Evolutionary conservation across 2,888 invertebrate species (phyloP).

Genomic region (Digitonthophagus gazella): DNA sequence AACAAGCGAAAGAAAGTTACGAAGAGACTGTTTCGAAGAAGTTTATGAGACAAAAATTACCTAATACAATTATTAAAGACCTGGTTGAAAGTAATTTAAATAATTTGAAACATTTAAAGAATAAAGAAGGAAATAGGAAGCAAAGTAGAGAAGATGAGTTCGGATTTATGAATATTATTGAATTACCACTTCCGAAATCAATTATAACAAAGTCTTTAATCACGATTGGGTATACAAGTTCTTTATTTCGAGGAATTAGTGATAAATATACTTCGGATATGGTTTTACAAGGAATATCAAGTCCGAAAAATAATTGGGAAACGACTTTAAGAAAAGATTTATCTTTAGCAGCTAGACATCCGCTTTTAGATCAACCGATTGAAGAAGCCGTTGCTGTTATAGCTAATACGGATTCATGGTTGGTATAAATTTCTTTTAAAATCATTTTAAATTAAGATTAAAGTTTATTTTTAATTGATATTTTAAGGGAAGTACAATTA

Average conservation of each 20-base stretch:
- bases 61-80: slow-evolving; percentile 52
- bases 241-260: slow-evolving; percentile 62
- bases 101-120: background rate
- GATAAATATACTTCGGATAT: slow-evolving; percentile 72
- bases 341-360: slow-evolving; percentile 53
- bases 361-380: slow-evolving; percentile 66
- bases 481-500: slow-evolving; percentile 56
- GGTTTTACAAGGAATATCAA: slow-evolving; percentile 69
- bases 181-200: slow-evolving; percentile 58
- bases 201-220: slow-evolving; percentile 16
- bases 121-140: background rate
- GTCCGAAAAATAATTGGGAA: slow-evolving; percentile 61
- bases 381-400: slow-evolving; percentile 80
- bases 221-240: slow-evolving; percentile 56
- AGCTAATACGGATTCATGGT: slow-evolving; percentile 80
- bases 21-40: slow-evolving; percentile 41
- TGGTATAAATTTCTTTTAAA: slow-evolving; percentile 38
- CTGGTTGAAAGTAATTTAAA: slow-evolving; percentile 4
- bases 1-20: slow-evolving; percentile 35
- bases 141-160: slow-evolving; percentile 20
- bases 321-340: slow-evolving; percentile 55
- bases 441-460: no score
- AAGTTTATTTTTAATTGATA: background rate
- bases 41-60: slow-evolving; percentile 51
- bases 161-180: slow-evolving; percentile 45